A percentile compares a stretch with the other conserved stretches of the same genome.
These are phyloP conservation scores for Ceryle rudis DNA, from an alignment of 2,797 vertebrate genomes.

Conservation along the genomic window DNA sequence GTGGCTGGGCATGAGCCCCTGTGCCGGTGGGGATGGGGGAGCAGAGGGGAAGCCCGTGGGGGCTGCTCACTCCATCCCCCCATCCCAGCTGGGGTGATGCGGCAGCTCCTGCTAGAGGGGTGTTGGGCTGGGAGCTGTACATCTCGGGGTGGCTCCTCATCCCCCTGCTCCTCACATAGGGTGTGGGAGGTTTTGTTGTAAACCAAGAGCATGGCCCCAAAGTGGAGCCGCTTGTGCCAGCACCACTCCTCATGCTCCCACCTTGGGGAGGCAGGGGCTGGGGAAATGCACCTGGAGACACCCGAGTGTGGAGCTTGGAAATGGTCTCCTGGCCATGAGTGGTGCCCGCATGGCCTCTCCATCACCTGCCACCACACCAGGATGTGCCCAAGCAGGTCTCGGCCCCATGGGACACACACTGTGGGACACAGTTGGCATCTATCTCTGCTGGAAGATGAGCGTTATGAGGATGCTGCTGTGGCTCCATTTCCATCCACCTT, in stretches of 20 bases:
- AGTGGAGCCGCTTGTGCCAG: accelerated
- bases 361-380: neutral
- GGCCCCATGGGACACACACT: accelerated
- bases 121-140: neutral
- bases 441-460: neutral
- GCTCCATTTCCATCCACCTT: neutral
- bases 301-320: neutral
- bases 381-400: neutral
- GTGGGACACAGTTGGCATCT: neutral
- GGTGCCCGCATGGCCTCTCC: neutral
- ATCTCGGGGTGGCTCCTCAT: neutral
- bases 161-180: neutral
- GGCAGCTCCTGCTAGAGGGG: neutral
- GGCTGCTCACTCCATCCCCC: accelerated
- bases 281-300: neutral
- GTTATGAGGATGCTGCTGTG: accelerated
- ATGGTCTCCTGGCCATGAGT: accelerated
- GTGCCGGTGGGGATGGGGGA: accelerated
- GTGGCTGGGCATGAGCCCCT: neutral
- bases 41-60: neutral
- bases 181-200: neutral
- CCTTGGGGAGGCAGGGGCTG: neutral
- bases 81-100: neutral
- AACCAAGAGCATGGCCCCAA: neutral
- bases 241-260: neutral